phyloP scores from a whole-genome alignment of 2,888 invertebrate genomes.

The Bhutanitis thaidina region DNA sequence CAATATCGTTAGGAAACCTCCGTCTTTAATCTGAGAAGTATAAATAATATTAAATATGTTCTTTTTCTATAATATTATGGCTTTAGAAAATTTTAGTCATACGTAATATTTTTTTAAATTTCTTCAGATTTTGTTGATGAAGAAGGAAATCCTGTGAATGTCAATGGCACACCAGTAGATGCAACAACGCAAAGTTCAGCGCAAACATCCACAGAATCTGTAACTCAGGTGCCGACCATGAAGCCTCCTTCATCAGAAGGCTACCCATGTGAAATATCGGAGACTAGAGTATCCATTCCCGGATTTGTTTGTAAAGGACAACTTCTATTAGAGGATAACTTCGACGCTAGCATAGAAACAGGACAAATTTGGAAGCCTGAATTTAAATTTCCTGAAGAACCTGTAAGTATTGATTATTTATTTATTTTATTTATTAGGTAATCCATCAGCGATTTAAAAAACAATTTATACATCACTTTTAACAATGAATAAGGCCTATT shows the following conservation, averaged over 20 bases:
- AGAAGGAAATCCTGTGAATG: slow-evolving; percentile 44
- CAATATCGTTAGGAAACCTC: too few relatives aligned
- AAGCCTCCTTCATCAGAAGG: slow-evolving; percentile 22
- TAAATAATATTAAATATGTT: too few relatives aligned
- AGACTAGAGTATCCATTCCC: slow-evolving; percentile 49
- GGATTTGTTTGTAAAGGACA: slow-evolving; percentile 76
- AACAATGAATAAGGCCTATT: too few relatives aligned
- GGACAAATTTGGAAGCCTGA: slow-evolving; percentile 78
- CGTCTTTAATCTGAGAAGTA: too few relatives aligned
- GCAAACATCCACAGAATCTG: background rate
- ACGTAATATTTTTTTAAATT: background rate
- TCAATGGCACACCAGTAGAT: slow-evolving; percentile 14
- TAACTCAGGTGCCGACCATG: slow-evolving; percentile 2
- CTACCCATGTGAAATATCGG: slow-evolving; percentile 54
- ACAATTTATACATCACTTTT: too few relatives aligned
- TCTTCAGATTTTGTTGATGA: slow-evolving; percentile 54
- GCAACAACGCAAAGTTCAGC: slow-evolving; percentile 7
- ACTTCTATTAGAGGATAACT: slow-evolving; percentile 82
- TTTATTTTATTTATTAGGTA: too few relatives aligned
- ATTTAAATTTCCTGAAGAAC: slow-evolving; percentile 79
- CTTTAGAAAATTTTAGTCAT: too few relatives aligned
- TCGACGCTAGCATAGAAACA: slow-evolving; percentile 60
- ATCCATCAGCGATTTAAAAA: too few relatives aligned
- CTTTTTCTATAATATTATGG: slow-evolving; percentile 16
- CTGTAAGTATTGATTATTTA: slow-evolving; percentile 62